phyloP scores from a whole-genome alignment of 2,797 vertebrate genomes.

The Salarias fasciatus region DNA sequence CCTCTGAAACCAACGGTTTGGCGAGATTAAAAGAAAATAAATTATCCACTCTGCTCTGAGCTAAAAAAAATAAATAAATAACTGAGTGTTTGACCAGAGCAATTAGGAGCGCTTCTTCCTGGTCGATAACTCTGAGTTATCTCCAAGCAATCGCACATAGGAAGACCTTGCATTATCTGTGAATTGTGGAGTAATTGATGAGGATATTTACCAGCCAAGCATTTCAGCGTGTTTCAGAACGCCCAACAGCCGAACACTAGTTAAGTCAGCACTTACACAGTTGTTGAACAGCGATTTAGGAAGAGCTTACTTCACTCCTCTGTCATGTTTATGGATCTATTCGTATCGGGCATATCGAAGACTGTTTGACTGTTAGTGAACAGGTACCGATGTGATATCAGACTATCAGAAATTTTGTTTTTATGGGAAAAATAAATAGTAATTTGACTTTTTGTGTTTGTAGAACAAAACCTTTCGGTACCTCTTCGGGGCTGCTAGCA shows the following conservation, averaged over 20 bases:
- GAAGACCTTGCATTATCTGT: not conserved
- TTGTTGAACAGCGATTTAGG: not conserved
- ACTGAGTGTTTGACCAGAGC: not conserved
- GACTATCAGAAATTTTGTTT: no score
- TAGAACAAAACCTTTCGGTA: slow-evolving; percentile 14
- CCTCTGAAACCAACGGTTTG: not conserved
- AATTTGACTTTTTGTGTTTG: slow-evolving; percentile 1
- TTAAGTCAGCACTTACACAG: not conserved
- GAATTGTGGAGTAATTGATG: not conserved
- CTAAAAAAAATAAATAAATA: slow-evolving; percentile 5
- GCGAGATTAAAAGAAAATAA: not conserved
- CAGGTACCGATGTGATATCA: no score
- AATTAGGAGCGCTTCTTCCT: not conserved
- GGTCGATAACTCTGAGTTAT: slow-evolving; percentile 3
- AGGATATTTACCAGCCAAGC: not conserved
- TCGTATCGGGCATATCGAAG: no score
- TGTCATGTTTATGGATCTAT: no score
- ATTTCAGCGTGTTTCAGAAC: not conserved
- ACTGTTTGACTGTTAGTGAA: no score
- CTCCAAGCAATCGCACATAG: not conserved
- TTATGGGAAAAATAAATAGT: no score
- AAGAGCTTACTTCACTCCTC: slow-evolving; percentile 1
- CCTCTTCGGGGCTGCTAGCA: slow-evolving; percentile 49
- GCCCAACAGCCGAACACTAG: not conserved
- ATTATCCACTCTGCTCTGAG: not conserved